Evolutionary conservation across 1,140 invertebrate genomes (phyloP).

Genomic region (Mactra quadrangularis): DNA sequence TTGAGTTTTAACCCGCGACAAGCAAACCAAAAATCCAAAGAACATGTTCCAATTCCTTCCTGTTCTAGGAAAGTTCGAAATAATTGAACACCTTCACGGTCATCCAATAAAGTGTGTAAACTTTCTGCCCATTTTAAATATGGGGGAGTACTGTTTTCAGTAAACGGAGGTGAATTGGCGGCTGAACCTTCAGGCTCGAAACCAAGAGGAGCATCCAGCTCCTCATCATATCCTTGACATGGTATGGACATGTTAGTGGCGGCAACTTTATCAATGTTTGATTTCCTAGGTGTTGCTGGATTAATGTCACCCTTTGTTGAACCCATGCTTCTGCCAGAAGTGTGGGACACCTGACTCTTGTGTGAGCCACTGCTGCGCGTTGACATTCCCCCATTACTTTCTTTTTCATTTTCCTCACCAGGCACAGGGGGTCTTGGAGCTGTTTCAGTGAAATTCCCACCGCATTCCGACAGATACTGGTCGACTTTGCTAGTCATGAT

Average conservation of each 20-base stretch:
- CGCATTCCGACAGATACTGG: slow-evolving; percentile 81
- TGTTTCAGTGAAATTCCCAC: slow-evolving; percentile 82
- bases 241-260: slow-evolving; percentile 14
- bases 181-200: slow-evolving; percentile 83
- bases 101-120: slow-evolving; percentile 91
- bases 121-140: slow-evolving; percentile 94
- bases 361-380: slow-evolving; percentile 79
- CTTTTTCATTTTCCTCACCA: slow-evolving; percentile 83
- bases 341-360: slow-evolving; percentile 75
- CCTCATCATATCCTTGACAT: slow-evolving; percentile 67
- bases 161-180: slow-evolving; percentile 81
- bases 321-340: slow-evolving; percentile 74
- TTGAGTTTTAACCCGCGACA: slow-evolving; percentile 95
- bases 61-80: slow-evolving; percentile 93
- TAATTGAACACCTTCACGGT: slow-evolving; percentile 93
- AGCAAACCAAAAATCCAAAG: slow-evolving; percentile 95
- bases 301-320: slow-evolving; percentile 74
- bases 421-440: slow-evolving; percentile 81
- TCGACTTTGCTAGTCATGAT: slow-evolving; percentile 76
- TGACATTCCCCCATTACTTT: slow-evolving; percentile 79
- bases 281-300: slow-evolving; percentile 79
- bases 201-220: slow-evolving; percentile 77
- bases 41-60: slow-evolving; percentile 87
- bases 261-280: slow-evolving; percentile 76
- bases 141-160: slow-evolving; percentile 87